Conservation (phyloP, 2,113 vertebrate species). For the Campylorhamphus procurvoides region DNA sequence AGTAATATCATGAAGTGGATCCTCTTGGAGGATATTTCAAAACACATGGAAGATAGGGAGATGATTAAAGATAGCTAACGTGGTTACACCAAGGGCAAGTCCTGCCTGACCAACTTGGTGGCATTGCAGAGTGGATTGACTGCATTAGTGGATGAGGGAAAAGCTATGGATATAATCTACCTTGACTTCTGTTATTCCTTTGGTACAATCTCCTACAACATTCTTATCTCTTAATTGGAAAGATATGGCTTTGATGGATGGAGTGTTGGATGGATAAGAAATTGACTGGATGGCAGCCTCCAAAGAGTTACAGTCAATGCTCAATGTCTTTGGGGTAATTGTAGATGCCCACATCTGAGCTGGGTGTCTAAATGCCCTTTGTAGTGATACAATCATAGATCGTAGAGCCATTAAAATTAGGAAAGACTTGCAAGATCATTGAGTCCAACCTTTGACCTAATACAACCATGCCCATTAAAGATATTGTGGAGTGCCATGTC, state of each 20-base stretch:
- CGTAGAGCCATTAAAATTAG: not conserved
- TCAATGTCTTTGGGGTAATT: not conserved
- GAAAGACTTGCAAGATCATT: not conserved
- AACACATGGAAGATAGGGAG: not conserved
- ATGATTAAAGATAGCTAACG: not conserved
- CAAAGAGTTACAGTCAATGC: not conserved
- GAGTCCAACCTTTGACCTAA: not conserved
- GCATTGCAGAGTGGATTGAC: not conserved
- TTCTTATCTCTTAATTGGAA: not conserved
- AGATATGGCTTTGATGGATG: not conserved
- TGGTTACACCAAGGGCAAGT: not conserved
- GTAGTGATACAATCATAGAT: not conserved
- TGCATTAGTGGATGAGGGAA: not conserved
- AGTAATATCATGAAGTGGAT: not conserved
- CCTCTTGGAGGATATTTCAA: not conserved
- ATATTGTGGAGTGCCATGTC: accelerated
- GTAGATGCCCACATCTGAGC: not conserved
- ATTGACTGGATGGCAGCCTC: not conserved
- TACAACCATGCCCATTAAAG: not conserved
- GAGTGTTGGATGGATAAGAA: not conserved
- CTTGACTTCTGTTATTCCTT: not conserved
- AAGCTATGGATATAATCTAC: not conserved
- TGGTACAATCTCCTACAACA: not conserved
- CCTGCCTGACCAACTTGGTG: not conserved
- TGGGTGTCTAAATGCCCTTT: not conserved